Percentiles rank a stretch among this genome's conserved stretches.
phyloP scores from a whole-genome alignment of 2,797 vertebrate genomes.

The Diplodus sargus region DNA sequence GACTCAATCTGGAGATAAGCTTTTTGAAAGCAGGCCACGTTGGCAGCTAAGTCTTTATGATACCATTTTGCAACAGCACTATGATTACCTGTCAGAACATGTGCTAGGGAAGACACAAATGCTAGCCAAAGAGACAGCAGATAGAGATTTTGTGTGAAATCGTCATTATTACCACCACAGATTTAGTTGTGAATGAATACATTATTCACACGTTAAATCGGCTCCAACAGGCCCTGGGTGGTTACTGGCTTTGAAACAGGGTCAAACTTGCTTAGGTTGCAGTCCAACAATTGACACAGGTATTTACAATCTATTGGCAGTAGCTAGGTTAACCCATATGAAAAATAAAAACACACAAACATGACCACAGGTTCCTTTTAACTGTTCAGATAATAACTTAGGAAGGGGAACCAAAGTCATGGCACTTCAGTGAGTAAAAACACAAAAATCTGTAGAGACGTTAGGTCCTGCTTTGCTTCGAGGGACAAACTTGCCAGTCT shows the following conservation, averaged over 20 bases:
- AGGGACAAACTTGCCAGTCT: slow-evolving; percentile 12
- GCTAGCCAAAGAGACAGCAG: background rate
- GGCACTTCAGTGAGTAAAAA: slow-evolving; percentile 68
- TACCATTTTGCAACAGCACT: background rate
- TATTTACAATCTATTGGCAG: slow-evolving; percentile 57
- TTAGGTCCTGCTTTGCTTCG: slow-evolving; percentile 19
- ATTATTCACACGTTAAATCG: slow-evolving; percentile 4
- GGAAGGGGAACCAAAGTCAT: slow-evolving; percentile 49
- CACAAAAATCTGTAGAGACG: slow-evolving; percentile 25
- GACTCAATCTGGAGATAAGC: background rate
- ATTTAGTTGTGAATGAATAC: slow-evolving; percentile 22
- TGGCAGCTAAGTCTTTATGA: slow-evolving; percentile 20
- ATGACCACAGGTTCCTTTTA: slow-evolving; percentile 37
- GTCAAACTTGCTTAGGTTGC: slow-evolving; percentile 30
- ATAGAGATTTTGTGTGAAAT: background rate
- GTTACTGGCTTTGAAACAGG: background rate
- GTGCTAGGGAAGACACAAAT: background rate
- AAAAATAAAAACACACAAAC: slow-evolving; percentile 45
- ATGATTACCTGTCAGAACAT: background rate
- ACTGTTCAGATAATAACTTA: slow-evolving; percentile 43
- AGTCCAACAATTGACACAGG: slow-evolving; percentile 39
- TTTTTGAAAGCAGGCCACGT: background rate
- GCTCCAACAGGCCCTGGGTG: slow-evolving; percentile 5
- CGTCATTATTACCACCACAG: background rate
- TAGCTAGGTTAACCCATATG: slow-evolving; percentile 38